A percentile compares a stretch with the other conserved stretches of the same genome.
Conservation (phyloP, 2,113 vertebrate species). For the Condylura cristata region DNA sequence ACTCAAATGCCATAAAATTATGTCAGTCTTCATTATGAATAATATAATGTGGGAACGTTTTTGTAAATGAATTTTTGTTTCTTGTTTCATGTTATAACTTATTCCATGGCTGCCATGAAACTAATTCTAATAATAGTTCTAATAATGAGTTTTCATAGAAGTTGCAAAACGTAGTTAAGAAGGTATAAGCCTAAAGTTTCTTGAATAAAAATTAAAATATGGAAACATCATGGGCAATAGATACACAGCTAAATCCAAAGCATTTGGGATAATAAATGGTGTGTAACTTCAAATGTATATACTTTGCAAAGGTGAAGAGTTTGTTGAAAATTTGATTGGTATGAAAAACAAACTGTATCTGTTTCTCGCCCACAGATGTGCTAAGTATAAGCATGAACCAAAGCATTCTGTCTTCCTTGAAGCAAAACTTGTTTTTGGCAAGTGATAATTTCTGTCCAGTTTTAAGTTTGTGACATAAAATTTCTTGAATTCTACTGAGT, state of each 20-base stretch:
- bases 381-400: background rate
- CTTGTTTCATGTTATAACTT: background rate
- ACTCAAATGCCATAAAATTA: no score
- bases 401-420: background rate
- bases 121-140: background rate
- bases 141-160: background rate
- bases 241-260: background rate
- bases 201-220: background rate
- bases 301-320: background rate
- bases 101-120: constrained; percentile 13
- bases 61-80: background rate
- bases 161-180: background rate
- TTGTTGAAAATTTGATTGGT: background rate
- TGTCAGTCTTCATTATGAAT: no score
- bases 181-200: background rate
- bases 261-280: background rate
- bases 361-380: background rate
- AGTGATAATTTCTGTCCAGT: background rate
- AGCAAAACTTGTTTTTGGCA: constrained; percentile 20
- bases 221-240: background rate
- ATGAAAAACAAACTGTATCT: background rate
- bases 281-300: background rate
- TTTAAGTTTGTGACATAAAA: constrained; percentile 26
- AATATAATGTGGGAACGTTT: background rate
- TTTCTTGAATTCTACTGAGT: background rate